Percentiles rank a stretch among this genome's conserved stretches.
Evolutionary conservation across 2,797 vertebrate species (phyloP).

Genomic region (Pteronotus mesoamericanus): DNA sequence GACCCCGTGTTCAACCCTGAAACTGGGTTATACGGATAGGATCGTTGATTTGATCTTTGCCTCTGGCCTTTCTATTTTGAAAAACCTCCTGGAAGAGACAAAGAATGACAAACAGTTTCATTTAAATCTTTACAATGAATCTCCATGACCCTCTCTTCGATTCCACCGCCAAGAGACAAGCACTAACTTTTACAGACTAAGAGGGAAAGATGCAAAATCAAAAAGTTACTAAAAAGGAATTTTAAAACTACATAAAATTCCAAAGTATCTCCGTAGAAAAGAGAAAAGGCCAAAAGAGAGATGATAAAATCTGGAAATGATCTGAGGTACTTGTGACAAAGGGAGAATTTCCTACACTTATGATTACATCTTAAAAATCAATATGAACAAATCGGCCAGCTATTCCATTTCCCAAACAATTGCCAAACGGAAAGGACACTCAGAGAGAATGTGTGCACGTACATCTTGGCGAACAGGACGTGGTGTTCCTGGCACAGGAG

Average conservation of each 20-base stretch:
- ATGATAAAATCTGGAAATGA: background rate
- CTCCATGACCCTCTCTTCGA: too few relatives aligned
- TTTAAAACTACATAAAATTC: background rate
- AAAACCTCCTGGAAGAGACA: too few relatives aligned
- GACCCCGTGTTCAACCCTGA: too few relatives aligned
- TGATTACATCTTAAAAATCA: too few relatives aligned
- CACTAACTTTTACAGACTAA: too few relatives aligned
- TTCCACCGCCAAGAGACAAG: too few relatives aligned
- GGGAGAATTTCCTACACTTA: background rate
- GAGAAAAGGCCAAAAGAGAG: background rate
- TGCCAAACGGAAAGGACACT: background rate
- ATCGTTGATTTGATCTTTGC: too few relatives aligned
- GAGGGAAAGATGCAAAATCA: background rate
- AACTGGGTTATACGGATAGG: too few relatives aligned
- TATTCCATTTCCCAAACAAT: background rate
- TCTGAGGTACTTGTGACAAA: background rate
- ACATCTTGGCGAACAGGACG: background rate
- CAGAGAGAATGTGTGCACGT: background rate
- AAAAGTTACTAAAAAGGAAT: background rate
- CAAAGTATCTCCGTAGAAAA: background rate
- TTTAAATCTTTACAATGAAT: too few relatives aligned
- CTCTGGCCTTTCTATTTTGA: too few relatives aligned
- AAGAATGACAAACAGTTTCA: too few relatives aligned
- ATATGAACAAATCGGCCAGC: background rate
- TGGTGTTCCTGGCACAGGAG: background rate